phyloP scores from a whole-genome alignment of 2,888 invertebrate genomes.

The Tenthredo distinguenda region DNA sequence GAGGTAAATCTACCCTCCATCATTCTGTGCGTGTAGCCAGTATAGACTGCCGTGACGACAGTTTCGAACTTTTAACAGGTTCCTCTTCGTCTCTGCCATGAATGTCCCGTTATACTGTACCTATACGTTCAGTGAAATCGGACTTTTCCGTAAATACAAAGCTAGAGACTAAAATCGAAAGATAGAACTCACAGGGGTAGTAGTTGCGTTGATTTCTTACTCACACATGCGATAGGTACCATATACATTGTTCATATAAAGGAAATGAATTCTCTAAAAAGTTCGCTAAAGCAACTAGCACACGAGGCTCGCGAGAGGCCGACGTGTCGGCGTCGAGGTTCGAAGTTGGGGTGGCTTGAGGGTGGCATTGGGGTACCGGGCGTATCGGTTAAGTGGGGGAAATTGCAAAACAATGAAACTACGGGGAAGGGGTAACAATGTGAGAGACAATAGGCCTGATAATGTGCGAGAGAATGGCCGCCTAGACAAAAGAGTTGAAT shows the following conservation, averaged over 20 bases:
- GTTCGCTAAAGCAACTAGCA: neutral
- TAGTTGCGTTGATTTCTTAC: conserved; percentile 6
- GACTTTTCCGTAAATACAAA: conserved; percentile 14
- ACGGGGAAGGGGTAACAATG: conserved; percentile 73
- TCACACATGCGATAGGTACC: neutral
- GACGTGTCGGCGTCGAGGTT: conserved; percentile 11
- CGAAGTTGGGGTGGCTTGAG: conserved; percentile 6
- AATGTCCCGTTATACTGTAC: neutral
- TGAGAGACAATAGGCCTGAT: conserved; percentile 78
- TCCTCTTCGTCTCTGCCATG: conserved; percentile 56
- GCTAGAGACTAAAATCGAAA: neutral
- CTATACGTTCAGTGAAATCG: neutral
- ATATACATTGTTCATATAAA: neutral
- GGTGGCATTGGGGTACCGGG: conserved; percentile 62
- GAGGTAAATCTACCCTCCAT: conserved; percentile 35
- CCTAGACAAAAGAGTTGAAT: conserved; percentile 78
- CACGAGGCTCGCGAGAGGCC: conserved; percentile 54
- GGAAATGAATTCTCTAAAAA: conserved; percentile 1
- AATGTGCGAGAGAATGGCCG: conserved; percentile 78
- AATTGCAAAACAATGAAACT: conserved; percentile 78
- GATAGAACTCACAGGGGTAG: neutral
- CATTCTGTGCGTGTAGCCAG: conserved; percentile 33
- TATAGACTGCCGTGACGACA: conserved; percentile 59
- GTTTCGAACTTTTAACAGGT: conserved; percentile 73
- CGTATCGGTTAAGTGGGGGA: conserved; percentile 78